These are phyloP conservation scores for Myrmecobius fasciatus DNA, from an alignment of 2,113 vertebrate species.

Conservation along the genomic window DNA sequence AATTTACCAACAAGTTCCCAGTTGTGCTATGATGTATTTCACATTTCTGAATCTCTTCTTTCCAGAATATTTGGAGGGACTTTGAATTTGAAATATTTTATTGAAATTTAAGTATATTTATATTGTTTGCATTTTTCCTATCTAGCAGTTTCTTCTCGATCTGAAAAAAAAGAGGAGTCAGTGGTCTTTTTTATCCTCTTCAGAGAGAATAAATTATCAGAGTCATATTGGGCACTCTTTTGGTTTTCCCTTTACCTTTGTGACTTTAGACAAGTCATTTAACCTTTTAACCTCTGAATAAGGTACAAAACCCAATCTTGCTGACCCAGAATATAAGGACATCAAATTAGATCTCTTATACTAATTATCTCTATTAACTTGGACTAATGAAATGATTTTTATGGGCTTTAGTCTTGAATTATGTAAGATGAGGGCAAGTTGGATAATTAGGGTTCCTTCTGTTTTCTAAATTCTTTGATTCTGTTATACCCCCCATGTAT, in stretches of 20 bases:
- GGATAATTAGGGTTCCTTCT: not conserved
- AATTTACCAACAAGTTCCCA: not conserved
- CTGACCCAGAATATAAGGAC: not conserved
- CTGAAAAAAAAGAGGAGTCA: not conserved
- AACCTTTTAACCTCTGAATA: not conserved
- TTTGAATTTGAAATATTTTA: not conserved
- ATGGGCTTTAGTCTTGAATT: not conserved
- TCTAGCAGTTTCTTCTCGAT: not conserved
- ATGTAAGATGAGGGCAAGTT: not conserved
- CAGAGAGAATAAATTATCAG: not conserved
- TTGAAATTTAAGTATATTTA: not conserved
- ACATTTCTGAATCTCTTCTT: not conserved
- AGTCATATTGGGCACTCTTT: not conserved
- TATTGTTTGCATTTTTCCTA: not conserved
- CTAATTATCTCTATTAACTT: not conserved
- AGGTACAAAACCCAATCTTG: not conserved
- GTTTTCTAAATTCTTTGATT: not conserved
- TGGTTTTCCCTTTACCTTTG: not conserved
- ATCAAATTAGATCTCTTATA: not conserved
- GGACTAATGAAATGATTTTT: not conserved
- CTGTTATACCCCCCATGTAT: not conserved
- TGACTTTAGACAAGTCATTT: not conserved
- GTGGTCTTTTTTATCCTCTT: not conserved
- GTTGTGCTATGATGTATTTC: not conserved
- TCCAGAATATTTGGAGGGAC: not conserved